Base-by-base conservation (phyloP, 2,797 vertebrate genomes). In the Thalassophryne amazonica region DNA sequence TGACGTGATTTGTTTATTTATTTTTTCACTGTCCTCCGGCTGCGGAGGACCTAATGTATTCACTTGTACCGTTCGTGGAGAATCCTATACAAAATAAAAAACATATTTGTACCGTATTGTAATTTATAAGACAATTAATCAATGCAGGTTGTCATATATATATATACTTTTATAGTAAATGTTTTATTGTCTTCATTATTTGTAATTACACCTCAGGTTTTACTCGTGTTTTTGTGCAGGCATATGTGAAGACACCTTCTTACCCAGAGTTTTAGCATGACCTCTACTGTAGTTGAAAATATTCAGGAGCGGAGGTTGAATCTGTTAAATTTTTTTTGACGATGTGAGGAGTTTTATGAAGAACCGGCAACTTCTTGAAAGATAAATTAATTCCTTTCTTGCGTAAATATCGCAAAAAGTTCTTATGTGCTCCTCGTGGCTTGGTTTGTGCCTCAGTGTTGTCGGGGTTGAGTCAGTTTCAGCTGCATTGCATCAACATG, bases 281-380 rank as follows among this genome's bases (percentile, higher is more conserved):
- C 91, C 91, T 92, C 90, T 92, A 91, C 76, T 82, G 86, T 89
- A 70, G 83, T 84, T 90, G 86, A 90, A 90, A 91, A 90, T 82
- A 91, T 76, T 83, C 54, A 54, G 35, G 18, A 77, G 66, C 60
- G 69, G 81, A 84, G 78, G 60, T 46, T 75, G 70, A 66, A 67
- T 67, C 57, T 63, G 72, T 78, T 73, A 64, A 71, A 21, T 36
- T 40, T 24, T 58, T 73, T 58, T 43, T 39, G 49, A 75, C 52
- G 40, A 84, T 88, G 83, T 77, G 50, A 63, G 33, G 32, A n/a
- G 71, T n/a, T 49, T 33, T 60, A 34, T 9, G 6, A 25, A 29
- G 34, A 49, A 43, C 58, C 16, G 24, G 38, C 59, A 56, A 56
- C 21, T 42, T 5, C 60, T 62, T 76, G 58, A 76, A 64, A 70